Conservation (phyloP, 2,888 invertebrate species). For the Rhabditoides inermis region DNA sequence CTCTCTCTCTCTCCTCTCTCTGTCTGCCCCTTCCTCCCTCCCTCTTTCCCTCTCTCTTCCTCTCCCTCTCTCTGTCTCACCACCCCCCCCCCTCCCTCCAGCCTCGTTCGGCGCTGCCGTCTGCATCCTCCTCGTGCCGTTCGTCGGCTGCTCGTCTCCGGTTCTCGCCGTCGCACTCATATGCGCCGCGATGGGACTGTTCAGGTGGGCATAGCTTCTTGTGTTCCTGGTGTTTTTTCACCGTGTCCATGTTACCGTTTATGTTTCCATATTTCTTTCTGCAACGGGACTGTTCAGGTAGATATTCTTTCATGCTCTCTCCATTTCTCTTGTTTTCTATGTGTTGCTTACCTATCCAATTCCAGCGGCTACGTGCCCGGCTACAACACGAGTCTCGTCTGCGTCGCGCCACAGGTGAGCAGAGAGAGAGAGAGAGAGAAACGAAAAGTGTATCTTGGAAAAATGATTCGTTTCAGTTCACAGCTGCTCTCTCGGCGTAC, state of each 20-base stretch:
- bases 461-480: constrained; percentile 36
- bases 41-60: background rate
- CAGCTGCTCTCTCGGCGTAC: constrained; percentile 45
- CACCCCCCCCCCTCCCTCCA: constrained; percentile 11
- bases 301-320: too few species aligned
- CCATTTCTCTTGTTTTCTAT: too few species aligned
- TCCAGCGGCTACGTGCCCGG: constrained; percentile 49
- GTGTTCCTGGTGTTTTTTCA: too few species aligned
- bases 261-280: too few species aligned
- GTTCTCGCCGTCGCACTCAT: constrained; percentile 27
- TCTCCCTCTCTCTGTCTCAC: background rate
- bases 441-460: too few species aligned
- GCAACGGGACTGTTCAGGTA: too few species aligned
- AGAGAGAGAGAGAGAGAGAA: background rate
- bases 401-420: constrained; percentile 37
- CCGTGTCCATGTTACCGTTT: too few species aligned
- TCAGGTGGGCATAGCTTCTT: too few species aligned
- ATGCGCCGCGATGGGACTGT: constrained; percentile 31
- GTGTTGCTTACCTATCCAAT: too few species aligned
- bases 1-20: too few species aligned
- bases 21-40: too few species aligned
- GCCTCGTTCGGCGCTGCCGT: constrained; percentile 42
- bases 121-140: constrained; percentile 27
- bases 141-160: constrained; percentile 12
- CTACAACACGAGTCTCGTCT: constrained; percentile 44